phyloP scores from a whole-genome alignment of 1,140 invertebrate genomes.

The Belonocnema kinseyi region DNA sequence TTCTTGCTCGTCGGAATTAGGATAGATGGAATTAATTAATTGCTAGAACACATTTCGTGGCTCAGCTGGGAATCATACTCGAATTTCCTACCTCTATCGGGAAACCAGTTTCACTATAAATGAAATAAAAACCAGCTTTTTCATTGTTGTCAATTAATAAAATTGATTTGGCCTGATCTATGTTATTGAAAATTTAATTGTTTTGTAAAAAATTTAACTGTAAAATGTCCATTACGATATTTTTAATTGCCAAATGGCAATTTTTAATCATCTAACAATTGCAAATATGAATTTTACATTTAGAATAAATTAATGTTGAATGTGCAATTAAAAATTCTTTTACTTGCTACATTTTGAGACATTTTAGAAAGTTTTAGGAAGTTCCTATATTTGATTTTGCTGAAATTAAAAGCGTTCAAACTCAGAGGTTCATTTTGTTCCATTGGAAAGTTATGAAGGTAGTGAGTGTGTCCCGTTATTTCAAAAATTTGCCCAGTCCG shows the following conservation, averaged over 20 bases:
- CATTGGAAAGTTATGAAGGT: neutral
- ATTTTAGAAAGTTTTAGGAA: too few species aligned
- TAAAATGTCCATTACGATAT: too few species aligned
- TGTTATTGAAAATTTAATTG: too few species aligned
- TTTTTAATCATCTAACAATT: too few species aligned
- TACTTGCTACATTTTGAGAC: too few species aligned
- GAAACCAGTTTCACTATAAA: neutral
- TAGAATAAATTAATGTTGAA: too few species aligned
- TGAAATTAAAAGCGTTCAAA: neutral
- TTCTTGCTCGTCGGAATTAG: neutral
- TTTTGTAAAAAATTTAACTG: too few species aligned
- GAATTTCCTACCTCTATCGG: neutral
- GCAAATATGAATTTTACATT: too few species aligned
- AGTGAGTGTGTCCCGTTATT: neutral
- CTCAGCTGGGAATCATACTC: conserved; percentile 10
- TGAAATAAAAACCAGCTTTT: neutral
- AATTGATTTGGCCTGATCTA: neutral
- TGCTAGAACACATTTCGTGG: neutral
- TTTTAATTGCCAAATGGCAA: too few species aligned
- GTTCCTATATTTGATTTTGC: neutral
- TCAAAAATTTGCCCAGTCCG: conserved; percentile 41
- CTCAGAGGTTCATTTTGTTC: neutral
- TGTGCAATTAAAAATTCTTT: too few species aligned
- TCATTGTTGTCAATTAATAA: neutral
- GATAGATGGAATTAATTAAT: conserved; percentile 19